Percentiles rank a stretch among this genome's conserved stretches.
Conservation (phyloP, 2,113 vertebrate genomes). For the Athene cunicularia region DNA sequence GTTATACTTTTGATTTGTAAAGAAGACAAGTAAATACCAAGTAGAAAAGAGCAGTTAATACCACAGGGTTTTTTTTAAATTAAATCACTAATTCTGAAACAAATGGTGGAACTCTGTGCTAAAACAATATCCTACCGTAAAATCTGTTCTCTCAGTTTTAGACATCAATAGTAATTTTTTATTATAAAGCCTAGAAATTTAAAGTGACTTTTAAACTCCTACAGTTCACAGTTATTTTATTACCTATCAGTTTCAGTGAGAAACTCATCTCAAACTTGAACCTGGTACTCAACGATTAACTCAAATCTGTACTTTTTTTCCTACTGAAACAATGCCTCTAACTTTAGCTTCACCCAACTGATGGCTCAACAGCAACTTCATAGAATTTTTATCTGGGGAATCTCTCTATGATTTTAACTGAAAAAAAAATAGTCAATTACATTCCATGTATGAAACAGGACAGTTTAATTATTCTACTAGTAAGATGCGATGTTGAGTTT, state of each 20-base stretch:
- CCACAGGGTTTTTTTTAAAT: background rate
- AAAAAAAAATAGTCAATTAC: background rate
- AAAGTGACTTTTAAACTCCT: background rate
- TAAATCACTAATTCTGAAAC: background rate
- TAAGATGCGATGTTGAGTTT: background rate
- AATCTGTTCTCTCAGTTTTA: background rate
- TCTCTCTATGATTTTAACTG: background rate
- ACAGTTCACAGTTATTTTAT: background rate
- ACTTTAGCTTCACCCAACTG: background rate
- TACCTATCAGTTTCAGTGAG: background rate
- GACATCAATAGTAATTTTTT: background rate
- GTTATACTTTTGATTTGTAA: background rate
- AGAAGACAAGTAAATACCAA: background rate
- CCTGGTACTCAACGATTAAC: background rate
- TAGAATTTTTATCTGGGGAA: background rate
- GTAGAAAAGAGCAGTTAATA: background rate
- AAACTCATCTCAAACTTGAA: background rate
- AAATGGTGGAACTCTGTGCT: background rate
- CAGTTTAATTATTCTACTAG: background rate
- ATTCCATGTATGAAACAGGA: background rate
- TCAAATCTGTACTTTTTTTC: background rate
- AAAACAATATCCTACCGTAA: background rate
- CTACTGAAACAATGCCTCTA: background rate
- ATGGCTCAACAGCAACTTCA: background rate
- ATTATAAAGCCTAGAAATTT: background rate